These are phyloP conservation scores for Thalassarche chlororhynchos DNA, from an alignment of 2,113 vertebrate genomes.

Conservation along the genomic window DNA sequence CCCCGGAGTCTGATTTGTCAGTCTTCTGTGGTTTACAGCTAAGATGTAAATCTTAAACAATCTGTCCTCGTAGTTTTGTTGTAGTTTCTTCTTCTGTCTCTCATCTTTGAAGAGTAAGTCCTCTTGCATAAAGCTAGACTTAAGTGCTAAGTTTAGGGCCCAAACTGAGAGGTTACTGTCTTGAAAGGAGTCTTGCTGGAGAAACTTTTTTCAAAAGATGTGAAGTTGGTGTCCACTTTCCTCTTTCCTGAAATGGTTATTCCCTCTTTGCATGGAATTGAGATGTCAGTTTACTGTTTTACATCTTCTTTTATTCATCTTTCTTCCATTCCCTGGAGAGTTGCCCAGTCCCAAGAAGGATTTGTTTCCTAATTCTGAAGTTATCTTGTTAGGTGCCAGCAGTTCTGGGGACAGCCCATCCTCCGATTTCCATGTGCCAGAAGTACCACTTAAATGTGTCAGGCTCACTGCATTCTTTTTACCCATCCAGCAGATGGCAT, in stretches of 20 bases:
- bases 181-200: neutral
- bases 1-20: neutral
- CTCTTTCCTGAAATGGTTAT: neutral
- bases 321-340: neutral
- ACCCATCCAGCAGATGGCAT: conserved; percentile 54
- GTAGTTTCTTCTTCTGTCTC: neutral
- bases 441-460: neutral
- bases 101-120: neutral
- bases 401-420: neutral
- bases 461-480: conserved; percentile 36
- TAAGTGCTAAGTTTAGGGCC: neutral
- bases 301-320: neutral
- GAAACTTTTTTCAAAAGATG: neutral
- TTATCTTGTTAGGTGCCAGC: neutral
- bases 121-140: neutral
- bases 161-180: neutral
- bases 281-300: neutral
- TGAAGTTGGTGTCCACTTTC: neutral
- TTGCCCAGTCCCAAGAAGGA: neutral
- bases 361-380: neutral
- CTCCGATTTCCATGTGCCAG: neutral
- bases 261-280: neutral
- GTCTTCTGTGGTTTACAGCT: neutral
- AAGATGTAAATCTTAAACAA: neutral
- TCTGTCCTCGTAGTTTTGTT: neutral